phyloP scores from a whole-genome alignment of 2,113 vertebrate species.

The Camelus dromedarius region DNA sequence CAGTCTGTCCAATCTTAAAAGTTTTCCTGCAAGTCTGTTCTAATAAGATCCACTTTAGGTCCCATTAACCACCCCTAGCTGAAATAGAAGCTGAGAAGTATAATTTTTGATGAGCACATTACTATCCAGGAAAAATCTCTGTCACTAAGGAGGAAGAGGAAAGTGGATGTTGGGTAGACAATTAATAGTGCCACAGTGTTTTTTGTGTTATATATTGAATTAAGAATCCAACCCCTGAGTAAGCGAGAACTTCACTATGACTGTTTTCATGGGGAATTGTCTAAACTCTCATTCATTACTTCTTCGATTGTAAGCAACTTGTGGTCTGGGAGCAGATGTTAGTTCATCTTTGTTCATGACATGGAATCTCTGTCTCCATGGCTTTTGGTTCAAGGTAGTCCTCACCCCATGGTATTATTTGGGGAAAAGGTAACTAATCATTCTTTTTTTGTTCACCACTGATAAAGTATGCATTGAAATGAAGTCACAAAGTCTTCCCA shows the following conservation, averaged over 20 bases:
- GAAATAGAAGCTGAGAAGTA: not conserved
- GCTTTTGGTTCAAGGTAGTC: not conserved
- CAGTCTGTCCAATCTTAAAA: not conserved
- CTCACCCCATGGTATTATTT: not conserved
- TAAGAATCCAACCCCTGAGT: not conserved
- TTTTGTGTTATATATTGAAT: constrained; percentile 22
- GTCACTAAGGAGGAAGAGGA: not conserved
- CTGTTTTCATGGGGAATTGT: not conserved
- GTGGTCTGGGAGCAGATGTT: not conserved
- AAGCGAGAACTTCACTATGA: not conserved
- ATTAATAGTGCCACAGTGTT: not conserved
- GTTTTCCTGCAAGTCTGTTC: not conserved
- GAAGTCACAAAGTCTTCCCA: not conserved
- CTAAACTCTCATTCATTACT: not conserved
- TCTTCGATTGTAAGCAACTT: not conserved
- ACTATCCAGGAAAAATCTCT: not conserved
- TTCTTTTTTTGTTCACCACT: not conserved
- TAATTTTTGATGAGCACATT: not conserved
- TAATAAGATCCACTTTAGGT: not conserved
- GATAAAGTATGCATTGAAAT: not conserved
- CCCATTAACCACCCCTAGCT: not conserved
- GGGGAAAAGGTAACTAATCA: not conserved
- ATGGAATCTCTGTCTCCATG: not conserved
- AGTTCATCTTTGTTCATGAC: not conserved
- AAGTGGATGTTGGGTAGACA: not conserved